phyloP scores from a whole-genome alignment of 2,888 invertebrate species.

The Apodemia zela region DNA sequence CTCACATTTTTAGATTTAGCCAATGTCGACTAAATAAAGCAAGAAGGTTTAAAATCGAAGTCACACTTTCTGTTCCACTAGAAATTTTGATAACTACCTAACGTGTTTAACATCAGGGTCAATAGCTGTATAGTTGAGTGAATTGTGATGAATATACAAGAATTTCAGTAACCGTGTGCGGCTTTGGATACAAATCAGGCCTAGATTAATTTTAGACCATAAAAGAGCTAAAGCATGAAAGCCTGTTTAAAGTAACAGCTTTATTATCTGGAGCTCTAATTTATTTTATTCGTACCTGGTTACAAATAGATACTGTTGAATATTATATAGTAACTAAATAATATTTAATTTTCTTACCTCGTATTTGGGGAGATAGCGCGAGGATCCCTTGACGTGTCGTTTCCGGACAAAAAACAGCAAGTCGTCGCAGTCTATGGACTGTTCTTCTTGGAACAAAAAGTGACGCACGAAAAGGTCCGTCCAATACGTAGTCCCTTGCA shows the following conservation, averaged over 20 bases:
- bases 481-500: constrained; percentile 97
- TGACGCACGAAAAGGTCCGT: constrained; percentile 96
- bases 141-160: no score
- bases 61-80: no score
- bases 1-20: no score
- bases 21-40: no score
- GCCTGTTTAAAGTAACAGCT: neutral
- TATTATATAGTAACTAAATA: neutral
- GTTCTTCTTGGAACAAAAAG: constrained; percentile 94
- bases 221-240: no score
- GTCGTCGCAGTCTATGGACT: constrained; percentile 95
- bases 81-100: no score
- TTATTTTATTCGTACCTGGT: neutral
- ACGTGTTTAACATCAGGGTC: no score
- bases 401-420: constrained; percentile 97
- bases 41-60: no score
- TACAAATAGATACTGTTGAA: neutral
- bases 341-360: constrained; percentile 78
- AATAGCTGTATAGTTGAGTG: no score
- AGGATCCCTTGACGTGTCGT: constrained; percentile 92
- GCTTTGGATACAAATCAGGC: no score
- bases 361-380: constrained; percentile 93
- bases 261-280: neutral
- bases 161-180: no score
- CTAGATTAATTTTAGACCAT: no score